A percentile compares a stretch with the other conserved stretches of the same genome.
Evolutionary conservation across 2,888 invertebrate species (phyloP).

Genomic region (Andrena bicolor): DNA sequence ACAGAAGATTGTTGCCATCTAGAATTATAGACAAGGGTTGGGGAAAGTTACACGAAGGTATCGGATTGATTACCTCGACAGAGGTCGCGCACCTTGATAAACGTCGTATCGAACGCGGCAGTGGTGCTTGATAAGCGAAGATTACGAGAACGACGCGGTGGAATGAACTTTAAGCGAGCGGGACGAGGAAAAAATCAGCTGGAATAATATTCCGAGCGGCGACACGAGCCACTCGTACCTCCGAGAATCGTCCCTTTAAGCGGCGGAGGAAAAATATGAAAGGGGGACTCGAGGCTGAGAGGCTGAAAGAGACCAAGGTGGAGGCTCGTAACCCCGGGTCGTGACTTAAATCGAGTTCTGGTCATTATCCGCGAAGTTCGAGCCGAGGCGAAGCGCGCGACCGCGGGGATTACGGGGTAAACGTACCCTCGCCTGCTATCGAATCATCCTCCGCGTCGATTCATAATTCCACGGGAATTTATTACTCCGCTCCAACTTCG

Average conservation of each 20-base stretch:
- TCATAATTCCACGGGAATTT: conserved; percentile 70
- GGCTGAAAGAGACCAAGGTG: conserved; percentile 32
- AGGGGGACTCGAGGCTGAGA: conserved; percentile 8
- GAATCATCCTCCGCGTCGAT: conserved; percentile 60
- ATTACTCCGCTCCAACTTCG: conserved; percentile 28
- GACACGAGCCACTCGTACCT: not conserved
- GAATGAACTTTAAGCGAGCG: too few species aligned
- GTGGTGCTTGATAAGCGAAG: too few species aligned
- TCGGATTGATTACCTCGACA: too few species aligned
- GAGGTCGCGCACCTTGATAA: too few species aligned
- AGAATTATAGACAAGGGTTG: too few species aligned
- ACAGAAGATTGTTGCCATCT: too few species aligned
- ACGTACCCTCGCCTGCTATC: conserved; percentile 58
- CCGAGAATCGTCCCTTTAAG: conserved; percentile 29
- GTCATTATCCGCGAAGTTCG: conserved; percentile 64
- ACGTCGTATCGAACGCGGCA: too few species aligned
- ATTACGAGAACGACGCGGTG: too few species aligned
- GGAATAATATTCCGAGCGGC: too few species aligned
- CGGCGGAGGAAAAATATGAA: conserved; percentile 23
- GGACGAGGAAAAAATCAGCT: too few species aligned
- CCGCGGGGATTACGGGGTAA: conserved; percentile 61
- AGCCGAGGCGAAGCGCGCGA: conserved; percentile 53
- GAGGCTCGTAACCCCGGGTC: conserved; percentile 57
- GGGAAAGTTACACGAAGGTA: too few species aligned
- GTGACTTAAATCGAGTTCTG: conserved; percentile 70